Base-by-base conservation (phyloP, 1,140 invertebrate genomes). In the Agraylea sexmaculata region DNA sequence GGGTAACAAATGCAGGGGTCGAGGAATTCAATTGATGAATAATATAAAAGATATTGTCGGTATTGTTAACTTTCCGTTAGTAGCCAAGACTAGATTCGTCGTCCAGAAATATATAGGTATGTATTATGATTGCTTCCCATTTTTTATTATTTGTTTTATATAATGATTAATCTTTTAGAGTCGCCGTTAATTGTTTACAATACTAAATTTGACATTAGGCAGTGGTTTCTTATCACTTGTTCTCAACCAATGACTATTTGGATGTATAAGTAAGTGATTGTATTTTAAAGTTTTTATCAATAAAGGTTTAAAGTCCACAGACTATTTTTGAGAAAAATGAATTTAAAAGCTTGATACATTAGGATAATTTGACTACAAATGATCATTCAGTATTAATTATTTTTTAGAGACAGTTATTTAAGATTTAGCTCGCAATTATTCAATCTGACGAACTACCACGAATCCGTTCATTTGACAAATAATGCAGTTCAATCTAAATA, bases 81-180 rank as follows among this genome's bases (percentile, higher is more conserved):
- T 70, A 13, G 69, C 69, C 36, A 84, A 87, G 56, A 74, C 75
- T 43, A 77, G 84, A 70, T 93, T 84, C 59, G 87, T 95, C 23
- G 83, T 93, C 15, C 90, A 94, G 59, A 95, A 95, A 64, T 94
- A 95, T 59, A 92, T 95, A 50, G 88, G 87, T 91, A 66, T 63
- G 57, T 23, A 30, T 27, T 35, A 5, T 17, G 11, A 38, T 8
- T 39, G 11, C 8, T 3, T 20, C 13, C 7, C 28, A 46, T 21
- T 30, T 37, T 42, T 22, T 22, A 41, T 23, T 11, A 3, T 15
- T 43, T 18, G 3, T 13, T 37, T 35, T 25, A 29, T 34, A 39
- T 29, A 38, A 34, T 21, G 38, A 31, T 22, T 27, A 2, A 5
- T 42, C 15, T 23, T 16, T 5, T 15, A 27, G 19, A 13, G 17